Base-by-base conservation (phyloP, 2,797 vertebrate species). In the Echiichthys vipera region DNA sequence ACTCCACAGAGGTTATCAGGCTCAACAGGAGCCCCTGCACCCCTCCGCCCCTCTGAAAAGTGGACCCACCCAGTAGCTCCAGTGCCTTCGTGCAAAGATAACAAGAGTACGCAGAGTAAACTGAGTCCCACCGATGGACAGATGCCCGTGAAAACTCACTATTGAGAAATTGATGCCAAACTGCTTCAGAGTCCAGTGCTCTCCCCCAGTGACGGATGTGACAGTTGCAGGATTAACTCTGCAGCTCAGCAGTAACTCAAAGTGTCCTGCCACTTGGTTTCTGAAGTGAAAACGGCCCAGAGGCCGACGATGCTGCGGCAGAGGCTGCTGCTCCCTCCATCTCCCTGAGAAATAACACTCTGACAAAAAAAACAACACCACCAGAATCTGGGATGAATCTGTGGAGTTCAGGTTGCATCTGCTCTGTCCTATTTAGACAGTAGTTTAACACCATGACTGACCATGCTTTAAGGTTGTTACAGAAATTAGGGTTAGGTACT, bases 1-100 rank as follows among this genome's bases (percentile, higher is more conserved):
- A 2, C 54, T 74, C 25, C 34, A 4, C 32, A 7, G 69, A 64
- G 56, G 56, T 88, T 88, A 87, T 90, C 89, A 83, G 83, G 40
- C 57, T 71, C 5, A 61, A 58, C 82, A 69, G 76, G 54, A 84
- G 75, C 43, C 59, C 65, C 17, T n/a, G 34, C 59, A n/a, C 43
- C 49, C 67, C 62, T 40, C 36, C 65, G 65, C 37, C 29, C 51
- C 51, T 69, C 56, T 17, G 27, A 79, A 45, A 70, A 7, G 29
- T 29, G 69, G 77, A 80, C 78, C 82, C 81, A 50, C 78, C 81
- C 80, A 57, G 56, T 20, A 80, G 43, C 70, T 30, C 51, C 30
- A 14, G 49, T 25, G 69, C 45, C 37, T 37, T 34, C 22, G 1
- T 9, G 0, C 50, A 30, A 18, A 88, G 88, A 92, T 91, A 88